Conservation (phyloP, 2,797 vertebrate genomes). For the Okamejei kenojei region DNA sequence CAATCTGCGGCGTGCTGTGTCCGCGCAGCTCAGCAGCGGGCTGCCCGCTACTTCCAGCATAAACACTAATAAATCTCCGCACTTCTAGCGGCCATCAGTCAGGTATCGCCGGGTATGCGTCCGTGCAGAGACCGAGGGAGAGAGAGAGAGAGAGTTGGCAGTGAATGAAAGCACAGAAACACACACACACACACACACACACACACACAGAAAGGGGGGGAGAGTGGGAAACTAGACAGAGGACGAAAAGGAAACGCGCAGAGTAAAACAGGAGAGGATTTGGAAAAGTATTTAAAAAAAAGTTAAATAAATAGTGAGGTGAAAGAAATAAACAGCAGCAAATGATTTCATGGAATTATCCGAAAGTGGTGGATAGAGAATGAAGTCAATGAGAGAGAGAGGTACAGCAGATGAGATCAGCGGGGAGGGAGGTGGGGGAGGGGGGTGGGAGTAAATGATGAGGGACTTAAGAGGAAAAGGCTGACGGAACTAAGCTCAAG, state of each 20-base stretch:
- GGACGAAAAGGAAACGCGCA: background rate
- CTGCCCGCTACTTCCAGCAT: constrained; percentile 55
- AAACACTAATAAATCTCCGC: constrained; percentile 61
- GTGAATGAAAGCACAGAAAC: background rate
- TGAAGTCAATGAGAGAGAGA: background rate
- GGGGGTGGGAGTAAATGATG: background rate
- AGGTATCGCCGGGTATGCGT: constrained; percentile 24
- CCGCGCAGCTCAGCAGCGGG: constrained; percentile 57
- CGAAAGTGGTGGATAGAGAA: too few relatives aligned
- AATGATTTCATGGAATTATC: background rate
- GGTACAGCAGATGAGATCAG: background rate
- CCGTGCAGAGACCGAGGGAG: background rate
- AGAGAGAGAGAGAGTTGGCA: background rate
- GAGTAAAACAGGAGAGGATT: background rate
- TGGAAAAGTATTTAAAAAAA: too few relatives aligned
- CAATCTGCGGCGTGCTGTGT: constrained; percentile 54
- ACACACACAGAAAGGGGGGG: background rate
- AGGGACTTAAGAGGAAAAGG: background rate
- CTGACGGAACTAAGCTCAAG: background rate
- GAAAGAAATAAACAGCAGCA: background rate
- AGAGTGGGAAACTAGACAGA: background rate
- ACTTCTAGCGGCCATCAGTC: constrained; percentile 45
- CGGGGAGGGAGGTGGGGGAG: background rate
- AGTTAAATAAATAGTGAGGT: background rate
- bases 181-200: background rate